Percentiles rank a stretch among this genome's conserved stretches.
Conservation (phyloP, 37 sponge, comb jelly and placozoan genomes). For the Axinella damicornis region DNA sequence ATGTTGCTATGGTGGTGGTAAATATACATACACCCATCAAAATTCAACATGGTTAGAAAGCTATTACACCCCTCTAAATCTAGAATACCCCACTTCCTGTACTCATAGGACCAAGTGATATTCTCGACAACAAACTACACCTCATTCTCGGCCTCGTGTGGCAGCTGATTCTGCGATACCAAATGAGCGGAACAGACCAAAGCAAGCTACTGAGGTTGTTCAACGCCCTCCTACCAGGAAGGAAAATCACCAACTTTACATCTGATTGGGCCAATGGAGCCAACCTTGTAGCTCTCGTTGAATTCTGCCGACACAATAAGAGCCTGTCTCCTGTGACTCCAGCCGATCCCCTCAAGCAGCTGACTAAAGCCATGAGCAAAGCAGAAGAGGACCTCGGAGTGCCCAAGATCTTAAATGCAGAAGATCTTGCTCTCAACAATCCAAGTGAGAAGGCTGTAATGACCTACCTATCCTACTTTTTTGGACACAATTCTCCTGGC, state of each 20-base stretch:
- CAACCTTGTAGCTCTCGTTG: conserved; percentile 62
- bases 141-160: conserved; percentile 71
- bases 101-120: conserved; percentile 62
- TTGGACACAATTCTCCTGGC: conserved; percentile 65
- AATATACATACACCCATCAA: too few relatives aligned
- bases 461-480: conserved; percentile 89
- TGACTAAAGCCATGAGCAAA: conserved; percentile 58
- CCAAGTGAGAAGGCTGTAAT: conserved; percentile 80
- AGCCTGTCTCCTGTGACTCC: conserved; percentile 52
- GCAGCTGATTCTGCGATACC: conserved; percentile 71
- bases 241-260: conserved; percentile 60
- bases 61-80: too few relatives aligned
- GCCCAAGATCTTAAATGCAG: conserved; percentile 57
- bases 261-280: conserved; percentile 80
- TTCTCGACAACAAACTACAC: conserved; percentile 46
- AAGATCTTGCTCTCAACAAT: conserved; percentile 51
- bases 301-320: conserved; percentile 68
- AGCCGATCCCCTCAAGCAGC: conserved; percentile 46
- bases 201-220: conserved; percentile 71
- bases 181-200: conserved; percentile 30
- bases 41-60: too few relatives aligned
- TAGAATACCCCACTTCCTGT: too few relatives aligned
- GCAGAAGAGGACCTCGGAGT: conserved; percentile 73
- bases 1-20: too few relatives aligned
- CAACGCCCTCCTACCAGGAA: conserved; percentile 46